Conservation (phyloP, 1,140 invertebrate genomes). For the Limonius californicus region DNA sequence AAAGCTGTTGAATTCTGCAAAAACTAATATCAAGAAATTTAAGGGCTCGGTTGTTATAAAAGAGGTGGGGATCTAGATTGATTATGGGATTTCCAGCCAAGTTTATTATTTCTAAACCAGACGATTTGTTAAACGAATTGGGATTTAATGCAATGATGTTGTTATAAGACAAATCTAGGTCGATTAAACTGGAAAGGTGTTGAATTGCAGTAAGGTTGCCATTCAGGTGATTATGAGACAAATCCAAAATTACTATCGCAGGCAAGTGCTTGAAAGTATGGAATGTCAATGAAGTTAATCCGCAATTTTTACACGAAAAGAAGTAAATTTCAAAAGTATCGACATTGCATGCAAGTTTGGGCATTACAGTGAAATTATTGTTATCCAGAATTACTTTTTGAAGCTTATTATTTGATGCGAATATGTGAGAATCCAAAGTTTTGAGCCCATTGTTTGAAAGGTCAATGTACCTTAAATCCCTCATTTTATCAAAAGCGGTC, state of each 20-base stretch:
- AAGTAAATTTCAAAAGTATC: constrained; percentile 30
- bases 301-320: constrained; percentile 42
- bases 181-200: constrained; percentile 47
- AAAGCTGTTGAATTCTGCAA: constrained; percentile 59
- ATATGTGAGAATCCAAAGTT: constrained; percentile 33
- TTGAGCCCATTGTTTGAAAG: constrained; percentile 40
- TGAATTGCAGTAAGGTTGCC: constrained; percentile 28
- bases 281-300: constrained; percentile 21
- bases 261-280: constrained; percentile 35
- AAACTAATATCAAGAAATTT: constrained; percentile 62
- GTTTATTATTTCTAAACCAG: constrained; percentile 59
- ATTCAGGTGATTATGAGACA: constrained; percentile 34
- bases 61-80: constrained; percentile 60
- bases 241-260: constrained; percentile 26
- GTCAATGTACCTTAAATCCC: constrained; percentile 33
- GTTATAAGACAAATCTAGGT: constrained; percentile 68
- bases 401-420: constrained; percentile 31
- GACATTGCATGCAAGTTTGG: constrained; percentile 32
- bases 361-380: constrained; percentile 37
- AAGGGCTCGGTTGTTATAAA: constrained; percentile 55
- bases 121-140: constrained; percentile 59
- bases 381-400: constrained; percentile 37
- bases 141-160: constrained; percentile 54
- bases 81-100: constrained; percentile 63
- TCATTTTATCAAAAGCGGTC: constrained; percentile 32